A percentile compares a stretch with the other conserved stretches of the same genome.
Evolutionary conservation across 92 coral and sea anemone species (phyloP).

Genomic region (Palythoa caribaeorum): DNA sequence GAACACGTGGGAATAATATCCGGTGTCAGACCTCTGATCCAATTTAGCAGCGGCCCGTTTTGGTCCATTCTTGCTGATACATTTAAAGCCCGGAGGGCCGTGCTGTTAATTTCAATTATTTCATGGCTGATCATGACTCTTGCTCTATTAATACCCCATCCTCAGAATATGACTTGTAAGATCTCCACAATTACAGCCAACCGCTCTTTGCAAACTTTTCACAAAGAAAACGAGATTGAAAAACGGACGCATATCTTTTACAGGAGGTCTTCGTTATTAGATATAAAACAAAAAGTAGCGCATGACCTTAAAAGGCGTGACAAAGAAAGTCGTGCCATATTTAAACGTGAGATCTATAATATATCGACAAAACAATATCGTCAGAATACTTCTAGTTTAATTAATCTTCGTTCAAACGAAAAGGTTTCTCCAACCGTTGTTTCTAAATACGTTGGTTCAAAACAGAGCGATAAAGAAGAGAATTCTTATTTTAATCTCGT

Average conservation of each 20-base stretch:
- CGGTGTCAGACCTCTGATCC: conserved; percentile 90
- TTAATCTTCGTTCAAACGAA: background rate
- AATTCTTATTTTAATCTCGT: conserved; percentile 46
- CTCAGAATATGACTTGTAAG: conserved; percentile 82
- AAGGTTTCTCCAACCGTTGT: background rate
- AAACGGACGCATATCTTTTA: conserved; percentile 28
- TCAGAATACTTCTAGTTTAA: background rate
- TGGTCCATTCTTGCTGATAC: conserved; percentile 94
- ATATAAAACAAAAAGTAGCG: background rate
- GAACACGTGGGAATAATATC: conserved; percentile 89
- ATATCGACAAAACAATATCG: background rate
- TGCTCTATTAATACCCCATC: conserved; percentile 85
- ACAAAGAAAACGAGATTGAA: background rate
- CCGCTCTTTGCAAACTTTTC: background rate
- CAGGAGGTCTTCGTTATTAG: background rate
- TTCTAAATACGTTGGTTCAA: background rate
- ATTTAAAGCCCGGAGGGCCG: conserved; percentile 87
- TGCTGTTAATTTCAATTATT: conserved; percentile 81
- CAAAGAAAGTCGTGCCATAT: background rate
- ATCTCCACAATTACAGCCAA: background rate
- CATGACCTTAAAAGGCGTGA: conserved; percentile 1
- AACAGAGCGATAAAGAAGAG: background rate
- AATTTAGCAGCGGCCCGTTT: conserved; percentile 93
- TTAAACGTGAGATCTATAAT: background rate
- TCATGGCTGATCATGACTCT: conserved; percentile 96